Conservation (phyloP, 2,113 vertebrate genomes). For the Amazona vittata region DNA sequence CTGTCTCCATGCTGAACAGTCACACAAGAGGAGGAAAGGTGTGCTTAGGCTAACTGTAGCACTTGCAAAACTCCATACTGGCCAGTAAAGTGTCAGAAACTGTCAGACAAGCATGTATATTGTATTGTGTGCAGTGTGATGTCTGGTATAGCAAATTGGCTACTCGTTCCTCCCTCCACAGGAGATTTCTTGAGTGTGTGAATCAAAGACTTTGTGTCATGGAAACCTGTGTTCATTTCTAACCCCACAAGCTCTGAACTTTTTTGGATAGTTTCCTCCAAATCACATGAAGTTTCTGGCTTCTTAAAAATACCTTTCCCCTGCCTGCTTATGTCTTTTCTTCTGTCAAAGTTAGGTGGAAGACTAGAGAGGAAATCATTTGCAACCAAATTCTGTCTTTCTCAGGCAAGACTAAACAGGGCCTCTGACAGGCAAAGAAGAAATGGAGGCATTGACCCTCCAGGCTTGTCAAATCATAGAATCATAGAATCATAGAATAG, state of each 20-base stretch:
- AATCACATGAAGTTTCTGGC: neutral
- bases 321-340: neutral
- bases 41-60: neutral
- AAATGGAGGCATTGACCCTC: neutral
- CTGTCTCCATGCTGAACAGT: neutral
- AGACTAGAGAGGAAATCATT: neutral
- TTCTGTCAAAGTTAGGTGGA: neutral
- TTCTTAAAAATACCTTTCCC: neutral
- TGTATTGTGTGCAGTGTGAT: neutral
- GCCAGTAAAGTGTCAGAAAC: neutral
- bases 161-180: neutral
- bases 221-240: neutral
- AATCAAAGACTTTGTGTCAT: neutral
- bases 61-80: neutral
- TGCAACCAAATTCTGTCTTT: neutral
- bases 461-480: neutral
- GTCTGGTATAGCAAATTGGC: neutral
- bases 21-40: accelerated
- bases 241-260: neutral
- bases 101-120: neutral
- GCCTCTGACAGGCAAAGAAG: neutral
- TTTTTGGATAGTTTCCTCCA: neutral
- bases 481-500: too few species aligned
- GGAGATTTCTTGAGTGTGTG: neutral
- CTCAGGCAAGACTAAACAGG: neutral